These are phyloP conservation scores for Ophiodon elongatus DNA, from an alignment of 2,113 vertebrate genomes.

Conservation along the genomic window DNA sequence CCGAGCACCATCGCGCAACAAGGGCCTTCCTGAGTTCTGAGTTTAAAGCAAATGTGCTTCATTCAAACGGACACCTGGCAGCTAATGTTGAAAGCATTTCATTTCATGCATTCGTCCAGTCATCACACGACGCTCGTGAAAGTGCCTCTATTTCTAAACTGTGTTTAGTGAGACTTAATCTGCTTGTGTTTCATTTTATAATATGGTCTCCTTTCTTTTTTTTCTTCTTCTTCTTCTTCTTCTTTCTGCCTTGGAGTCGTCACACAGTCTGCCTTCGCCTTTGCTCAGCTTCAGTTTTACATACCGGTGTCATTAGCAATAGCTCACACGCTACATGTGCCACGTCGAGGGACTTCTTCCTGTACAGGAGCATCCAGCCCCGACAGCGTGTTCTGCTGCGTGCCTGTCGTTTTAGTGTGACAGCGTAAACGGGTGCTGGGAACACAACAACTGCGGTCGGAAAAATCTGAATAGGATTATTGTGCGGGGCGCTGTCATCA, in stretches of 20 bases:
- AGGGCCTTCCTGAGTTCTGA: neutral
- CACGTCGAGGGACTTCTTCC: conserved; percentile 8
- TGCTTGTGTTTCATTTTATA: neutral
- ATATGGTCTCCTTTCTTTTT: neutral
- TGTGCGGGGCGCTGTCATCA: conserved; percentile 45
- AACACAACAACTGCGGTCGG: conserved; percentile 37
- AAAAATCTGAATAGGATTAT: conserved; percentile 62
- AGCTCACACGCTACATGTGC: neutral
- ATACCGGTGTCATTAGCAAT: neutral
- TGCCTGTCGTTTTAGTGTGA: conserved; percentile 28
- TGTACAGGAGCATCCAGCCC: conserved; percentile 2
- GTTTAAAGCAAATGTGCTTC: neutral
- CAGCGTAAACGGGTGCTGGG: conserved; percentile 47
- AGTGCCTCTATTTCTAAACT: neutral
- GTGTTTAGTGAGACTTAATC: neutral
- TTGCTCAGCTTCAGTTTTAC: neutral
- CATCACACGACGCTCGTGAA: neutral
- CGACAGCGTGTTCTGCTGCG: conserved; percentile 30
- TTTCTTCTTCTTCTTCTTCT: no score
- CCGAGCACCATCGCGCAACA: neutral
- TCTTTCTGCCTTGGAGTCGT: neutral
- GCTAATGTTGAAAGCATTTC: neutral
- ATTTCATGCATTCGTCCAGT: neutral
- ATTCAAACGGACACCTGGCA: neutral
- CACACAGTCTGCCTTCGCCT: neutral